Evolutionary conservation across 2,113 vertebrate genomes (phyloP).

Genomic region (Amphiprion percula): DNA sequence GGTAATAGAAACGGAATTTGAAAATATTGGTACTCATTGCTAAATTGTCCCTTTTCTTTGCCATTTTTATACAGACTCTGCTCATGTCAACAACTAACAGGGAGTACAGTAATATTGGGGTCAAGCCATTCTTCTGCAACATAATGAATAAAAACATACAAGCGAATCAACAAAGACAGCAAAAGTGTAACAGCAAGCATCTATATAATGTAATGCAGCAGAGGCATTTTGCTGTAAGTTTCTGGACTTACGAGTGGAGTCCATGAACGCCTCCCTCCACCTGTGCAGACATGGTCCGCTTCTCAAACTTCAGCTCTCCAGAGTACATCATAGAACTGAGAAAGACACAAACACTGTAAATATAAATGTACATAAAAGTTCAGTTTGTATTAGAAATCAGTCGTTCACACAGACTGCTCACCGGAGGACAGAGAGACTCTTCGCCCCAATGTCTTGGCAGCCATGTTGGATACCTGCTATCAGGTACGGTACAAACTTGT

Average conservation of each 20-base stretch:
- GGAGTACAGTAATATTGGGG: not conserved
- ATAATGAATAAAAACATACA: no score
- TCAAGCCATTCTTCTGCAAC: not conserved
- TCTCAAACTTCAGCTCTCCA: conserved; percentile 96
- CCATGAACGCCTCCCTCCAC: conserved; percentile 94
- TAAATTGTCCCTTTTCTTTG: no score
- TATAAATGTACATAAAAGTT: not conserved
- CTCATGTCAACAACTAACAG: not conserved
- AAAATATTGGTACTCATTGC: no score
- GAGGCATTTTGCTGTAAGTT: not conserved
- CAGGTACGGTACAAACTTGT: conserved; percentile 94
- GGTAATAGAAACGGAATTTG: no score
- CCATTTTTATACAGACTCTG: not conserved
- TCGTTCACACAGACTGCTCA: conserved; percentile 66
- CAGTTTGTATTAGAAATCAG: not conserved
- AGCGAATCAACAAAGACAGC: no score
- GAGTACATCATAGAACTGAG: conserved; percentile 97
- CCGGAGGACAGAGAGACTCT: conserved; percentile 93
- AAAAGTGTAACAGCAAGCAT: not conserved
- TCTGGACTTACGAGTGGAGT: conserved; percentile 92
- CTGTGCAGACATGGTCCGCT: conserved; percentile 94
- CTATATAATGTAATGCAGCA: not conserved
- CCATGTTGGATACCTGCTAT: conserved; percentile 96
- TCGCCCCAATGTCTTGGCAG: conserved; percentile 95
- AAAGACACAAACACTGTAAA: not conserved